Evolutionary conservation across 2,797 vertebrate species (phyloP).

Genomic region (Enoplosus armatus): DNA sequence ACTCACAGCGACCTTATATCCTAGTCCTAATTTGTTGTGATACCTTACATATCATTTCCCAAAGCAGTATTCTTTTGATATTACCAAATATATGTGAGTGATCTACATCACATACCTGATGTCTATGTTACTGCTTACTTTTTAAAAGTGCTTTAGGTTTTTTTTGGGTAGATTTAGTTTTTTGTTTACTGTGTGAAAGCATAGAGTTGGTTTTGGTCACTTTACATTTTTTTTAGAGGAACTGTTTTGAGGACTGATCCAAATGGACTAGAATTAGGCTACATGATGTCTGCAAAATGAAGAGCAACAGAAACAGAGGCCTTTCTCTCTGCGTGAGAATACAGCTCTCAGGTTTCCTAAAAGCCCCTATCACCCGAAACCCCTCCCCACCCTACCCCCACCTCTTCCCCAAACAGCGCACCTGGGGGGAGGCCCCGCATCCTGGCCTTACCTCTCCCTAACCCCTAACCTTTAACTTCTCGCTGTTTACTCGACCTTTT

Average conservation of each 20-base stretch:
- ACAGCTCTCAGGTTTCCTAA: slow-evolving; percentile 63
- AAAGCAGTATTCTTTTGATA: neutral
- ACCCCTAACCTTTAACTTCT: slow-evolving; percentile 64
- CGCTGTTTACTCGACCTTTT: slow-evolving; percentile 45
- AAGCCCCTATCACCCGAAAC: slow-evolving; percentile 40
- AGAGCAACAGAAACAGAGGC: slow-evolving; percentile 21
- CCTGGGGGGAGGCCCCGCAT: slow-evolving; percentile 68
- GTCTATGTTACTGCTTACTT: neutral
- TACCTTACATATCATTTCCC: neutral
- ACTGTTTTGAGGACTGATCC: neutral
- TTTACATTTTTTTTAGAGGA: neutral
- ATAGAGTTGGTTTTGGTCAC: neutral
- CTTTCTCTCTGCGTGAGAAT: slow-evolving; percentile 32
- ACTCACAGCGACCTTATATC: neutral
- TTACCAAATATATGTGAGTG: neutral
- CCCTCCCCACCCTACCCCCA: slow-evolving; percentile 11
- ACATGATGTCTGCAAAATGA: neutral
- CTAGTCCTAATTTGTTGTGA: neutral
- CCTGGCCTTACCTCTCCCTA: slow-evolving; percentile 62
- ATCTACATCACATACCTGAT: neutral
- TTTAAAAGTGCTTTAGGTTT: neutral
- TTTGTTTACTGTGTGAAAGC: neutral
- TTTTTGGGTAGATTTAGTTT: neutral
- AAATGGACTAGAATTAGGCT: slow-evolving; percentile 1
- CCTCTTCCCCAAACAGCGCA: slow-evolving; percentile 57